Conservation (phyloP, 2,113 vertebrate species). For the Phoenicopterus ruber region DNA sequence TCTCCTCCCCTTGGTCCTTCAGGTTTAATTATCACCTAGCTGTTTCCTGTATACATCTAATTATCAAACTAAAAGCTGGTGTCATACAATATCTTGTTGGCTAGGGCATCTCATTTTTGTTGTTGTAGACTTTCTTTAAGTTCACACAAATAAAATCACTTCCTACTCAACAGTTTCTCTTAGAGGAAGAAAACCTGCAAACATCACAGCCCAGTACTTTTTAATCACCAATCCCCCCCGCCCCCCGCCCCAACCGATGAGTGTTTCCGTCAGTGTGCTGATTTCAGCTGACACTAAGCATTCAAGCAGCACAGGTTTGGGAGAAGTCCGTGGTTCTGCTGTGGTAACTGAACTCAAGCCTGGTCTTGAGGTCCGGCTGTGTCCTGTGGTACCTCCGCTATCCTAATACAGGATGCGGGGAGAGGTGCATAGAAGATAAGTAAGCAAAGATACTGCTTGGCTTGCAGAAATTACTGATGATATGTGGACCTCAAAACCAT, state of each 20-base stretch:
- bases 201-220: neutral
- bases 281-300: neutral
- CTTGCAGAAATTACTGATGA: neutral
- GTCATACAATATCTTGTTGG: neutral
- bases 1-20: neutral
- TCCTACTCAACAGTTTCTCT: neutral
- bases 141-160: neutral
- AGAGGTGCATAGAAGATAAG: neutral
- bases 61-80: neutral
- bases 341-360: neutral
- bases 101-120: neutral
- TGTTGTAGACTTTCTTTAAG: neutral
- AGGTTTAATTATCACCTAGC: neutral
- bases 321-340: neutral
- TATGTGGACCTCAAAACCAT: neutral
- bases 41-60: neutral
- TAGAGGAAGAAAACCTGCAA: neutral
- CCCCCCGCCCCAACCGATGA: neutral
- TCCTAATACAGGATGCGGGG: rapidly evolving
- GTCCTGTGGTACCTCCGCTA: neutral
- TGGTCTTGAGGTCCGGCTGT: rapidly evolving
- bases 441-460: neutral
- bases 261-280: neutral
- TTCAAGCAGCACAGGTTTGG: neutral
- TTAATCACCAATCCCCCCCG: rapidly evolving